phyloP scores from a whole-genome alignment of 2,113 vertebrate genomes.

The Limanda limanda region DNA sequence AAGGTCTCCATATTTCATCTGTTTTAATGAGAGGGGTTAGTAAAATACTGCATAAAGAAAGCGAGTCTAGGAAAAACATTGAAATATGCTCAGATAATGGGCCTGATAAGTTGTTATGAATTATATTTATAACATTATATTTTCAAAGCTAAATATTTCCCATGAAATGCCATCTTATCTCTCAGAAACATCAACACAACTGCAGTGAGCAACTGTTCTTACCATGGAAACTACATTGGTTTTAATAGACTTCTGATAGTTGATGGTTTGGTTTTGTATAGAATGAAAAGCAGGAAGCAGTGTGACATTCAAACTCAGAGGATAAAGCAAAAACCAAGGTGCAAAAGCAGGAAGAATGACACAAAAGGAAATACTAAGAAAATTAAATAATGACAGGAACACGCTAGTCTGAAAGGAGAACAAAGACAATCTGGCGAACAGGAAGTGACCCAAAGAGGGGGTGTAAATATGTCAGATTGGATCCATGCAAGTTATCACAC shows the following conservation, averaged over 20 bases:
- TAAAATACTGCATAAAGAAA: not conserved
- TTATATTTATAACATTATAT: not conserved
- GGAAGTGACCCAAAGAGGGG: too few relatives aligned
- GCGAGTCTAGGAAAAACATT: not conserved
- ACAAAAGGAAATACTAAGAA: too few relatives aligned
- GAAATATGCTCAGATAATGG: not conserved
- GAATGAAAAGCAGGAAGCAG: not conserved
- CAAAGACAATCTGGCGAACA: too few relatives aligned
- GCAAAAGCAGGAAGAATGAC: too few relatives aligned
- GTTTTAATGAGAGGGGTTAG: not conserved
- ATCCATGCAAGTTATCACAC: too few relatives aligned
- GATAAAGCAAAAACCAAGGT: too few relatives aligned
- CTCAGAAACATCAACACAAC: not conserved
- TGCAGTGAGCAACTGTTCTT: not conserved
- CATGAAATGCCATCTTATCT: not conserved
- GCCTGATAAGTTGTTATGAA: not conserved
- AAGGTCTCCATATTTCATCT: not conserved
- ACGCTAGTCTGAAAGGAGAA: too few relatives aligned
- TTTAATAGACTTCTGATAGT: not conserved
- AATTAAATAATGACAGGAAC: too few relatives aligned
- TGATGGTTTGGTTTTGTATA: not conserved
- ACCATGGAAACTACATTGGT: not conserved
- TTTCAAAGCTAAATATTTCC: not conserved
- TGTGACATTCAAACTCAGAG: not conserved
- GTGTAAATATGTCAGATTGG: too few relatives aligned